Evolutionary conservation across 2,113 vertebrate species (phyloP), one percentile per base, ranked within the genome.

Genomic region (Apodemus speciosus): DNA sequence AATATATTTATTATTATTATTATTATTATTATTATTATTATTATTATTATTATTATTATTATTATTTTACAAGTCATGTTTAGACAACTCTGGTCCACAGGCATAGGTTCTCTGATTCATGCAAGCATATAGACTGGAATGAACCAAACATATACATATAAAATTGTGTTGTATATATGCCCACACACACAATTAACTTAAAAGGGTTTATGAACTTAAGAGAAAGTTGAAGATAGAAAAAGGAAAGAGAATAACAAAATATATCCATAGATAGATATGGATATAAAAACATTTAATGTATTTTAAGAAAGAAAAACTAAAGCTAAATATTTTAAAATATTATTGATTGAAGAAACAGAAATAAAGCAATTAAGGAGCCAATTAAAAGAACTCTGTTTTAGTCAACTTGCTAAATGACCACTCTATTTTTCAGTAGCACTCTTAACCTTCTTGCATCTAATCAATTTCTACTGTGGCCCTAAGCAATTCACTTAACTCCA

Each of bases 331-430:
- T 91, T 77, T 32, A 15, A 66, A 66, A 43, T 76, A 40, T 27
- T 14, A 62, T 16, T 87, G 49, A 86, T 92, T 88, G 18, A 46
- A 83, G 38, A 75, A 80, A 66, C 20, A 51, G 5, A 80, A 85
- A 46, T 43, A 10, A 80, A 92, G 8, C 15, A 92, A 73, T 85
- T 23, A 64, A 18, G 7, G 9, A 89, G 4, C 23, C 32, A 93
- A 81, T 85, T 77, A 35, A 51, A 76, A 83, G 9, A 51, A 64
- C 6, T 14, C 60, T 16, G 90, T 16, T 85, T 23, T 38, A 92
- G 75, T 81, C 40, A 89, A 2, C 60, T 85, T 76, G 13, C 30
- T 91, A 94, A 95, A 76, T 83, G 40, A 38, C 23, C 30, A 56
- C 14, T 71, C 3, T 25, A 23, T 94, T 60, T 18, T 92, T 68